Percentiles rank a stretch among this genome's conserved stretches.
phyloP scores from a whole-genome alignment of 2,797 vertebrate genomes.

The Urocyon cinereoargenteus region DNA sequence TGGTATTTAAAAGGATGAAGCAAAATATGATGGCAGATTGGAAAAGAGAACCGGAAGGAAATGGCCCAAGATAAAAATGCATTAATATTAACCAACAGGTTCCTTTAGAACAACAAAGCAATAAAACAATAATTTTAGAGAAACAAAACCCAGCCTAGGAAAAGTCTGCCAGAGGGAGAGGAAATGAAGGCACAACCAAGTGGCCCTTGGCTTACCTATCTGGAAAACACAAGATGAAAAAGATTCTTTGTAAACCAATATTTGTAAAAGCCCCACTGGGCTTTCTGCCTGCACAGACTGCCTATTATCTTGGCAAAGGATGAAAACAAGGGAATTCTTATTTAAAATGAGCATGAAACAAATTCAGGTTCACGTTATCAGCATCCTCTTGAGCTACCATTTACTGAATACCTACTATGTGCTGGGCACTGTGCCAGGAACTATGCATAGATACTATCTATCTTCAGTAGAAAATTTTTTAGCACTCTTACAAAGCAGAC shows the following conservation, averaged over 20 bases:
- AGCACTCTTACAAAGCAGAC: background rate
- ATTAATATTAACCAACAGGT: slow-evolving; percentile 81
- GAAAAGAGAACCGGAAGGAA: slow-evolving; percentile 68
- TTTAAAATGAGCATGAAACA: slow-evolving; percentile 64
- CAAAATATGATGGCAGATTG: slow-evolving; percentile 19
- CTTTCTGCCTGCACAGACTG: slow-evolving; percentile 80
- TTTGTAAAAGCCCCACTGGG: slow-evolving; percentile 83
- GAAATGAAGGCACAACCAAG: slow-evolving; percentile 79
- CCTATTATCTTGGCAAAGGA: slow-evolving; percentile 81
- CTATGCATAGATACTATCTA: background rate
- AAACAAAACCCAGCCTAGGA: slow-evolving; percentile 75
- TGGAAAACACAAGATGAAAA: slow-evolving; percentile 82
- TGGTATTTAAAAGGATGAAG: slow-evolving; percentile 33
- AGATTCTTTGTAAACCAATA: slow-evolving; percentile 80
- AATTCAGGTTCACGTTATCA: slow-evolving; percentile 61
- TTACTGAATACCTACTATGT: slow-evolving; percentile 70
- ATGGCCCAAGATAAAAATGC: slow-evolving; percentile 73
- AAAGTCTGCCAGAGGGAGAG: slow-evolving; percentile 69
- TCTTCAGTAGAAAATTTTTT: background rate
- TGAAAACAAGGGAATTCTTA: slow-evolving; percentile 78
- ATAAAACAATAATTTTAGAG: slow-evolving; percentile 74
- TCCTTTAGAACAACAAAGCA: slow-evolving; percentile 73
- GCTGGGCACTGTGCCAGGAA: background rate
- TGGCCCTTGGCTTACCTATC: slow-evolving; percentile 84
- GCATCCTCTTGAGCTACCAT: background rate